Conservation (phyloP, 2,113 vertebrate species). For the Ifrita kowaldi region DNA sequence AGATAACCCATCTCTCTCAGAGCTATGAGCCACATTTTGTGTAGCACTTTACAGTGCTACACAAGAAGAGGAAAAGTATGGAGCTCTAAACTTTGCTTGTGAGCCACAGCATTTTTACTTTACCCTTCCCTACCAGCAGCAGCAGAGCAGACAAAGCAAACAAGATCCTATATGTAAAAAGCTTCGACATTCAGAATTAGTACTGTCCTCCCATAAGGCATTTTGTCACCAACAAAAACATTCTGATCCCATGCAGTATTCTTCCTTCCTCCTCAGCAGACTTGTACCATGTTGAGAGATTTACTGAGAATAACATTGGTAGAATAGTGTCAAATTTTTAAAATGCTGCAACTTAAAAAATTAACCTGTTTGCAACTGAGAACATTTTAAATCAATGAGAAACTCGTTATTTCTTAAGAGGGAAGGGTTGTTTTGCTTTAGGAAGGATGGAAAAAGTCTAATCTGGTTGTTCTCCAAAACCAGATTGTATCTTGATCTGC, state of each 20-base stretch:
- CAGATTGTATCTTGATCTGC: conserved; percentile 15
- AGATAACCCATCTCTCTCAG: neutral
- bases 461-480: conserved; percentile 23
- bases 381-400: neutral
- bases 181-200: neutral
- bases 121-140: neutral
- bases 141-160: neutral
- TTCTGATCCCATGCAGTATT: neutral
- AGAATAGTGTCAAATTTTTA: neutral
- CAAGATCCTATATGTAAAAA: neutral
- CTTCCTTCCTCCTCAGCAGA: neutral
- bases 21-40: neutral
- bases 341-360: neutral
- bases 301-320: neutral
- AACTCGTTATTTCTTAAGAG: neutral
- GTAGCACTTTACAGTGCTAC: too few relatives aligned
- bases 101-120: neutral
- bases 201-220: neutral
- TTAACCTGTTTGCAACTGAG: neutral
- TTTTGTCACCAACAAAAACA: neutral
- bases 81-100: neutral
- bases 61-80: neutral
- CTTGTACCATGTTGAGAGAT: neutral
- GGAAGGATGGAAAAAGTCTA: neutral
- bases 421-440: neutral